Evolutionary conservation across 2,113 vertebrate species (phyloP), one percentile per base, ranked within the genome.

Genomic region (human (Homo sapiens)): DNA sequence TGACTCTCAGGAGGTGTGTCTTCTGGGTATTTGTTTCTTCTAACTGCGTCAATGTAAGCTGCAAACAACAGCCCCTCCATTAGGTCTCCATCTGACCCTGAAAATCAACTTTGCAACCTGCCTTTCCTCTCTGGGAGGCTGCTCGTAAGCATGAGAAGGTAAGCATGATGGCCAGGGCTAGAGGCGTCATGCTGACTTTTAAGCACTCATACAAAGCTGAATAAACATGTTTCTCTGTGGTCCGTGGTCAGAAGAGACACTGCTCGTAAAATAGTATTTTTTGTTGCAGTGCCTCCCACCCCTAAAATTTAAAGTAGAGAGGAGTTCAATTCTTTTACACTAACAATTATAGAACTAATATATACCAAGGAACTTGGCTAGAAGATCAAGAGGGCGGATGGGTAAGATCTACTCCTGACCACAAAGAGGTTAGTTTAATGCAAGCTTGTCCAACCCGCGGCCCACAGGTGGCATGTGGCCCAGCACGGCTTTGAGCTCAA

Each of bases 31-130:
- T 99, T 99, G 94, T 99, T 99, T 97, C 98, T 99, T 96, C 98
- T 97, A 83, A 99, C 98, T 96, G 99, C 99, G 93, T 99, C 99
- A 94, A 99, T 99, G 93, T 99, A 98, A 94, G 99, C 99, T 99
- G 76, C 30, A 98, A 97, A 82, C 38, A 98, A 98, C 0, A 70
- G 50, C 38, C 32, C 22, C 9, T 90, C 55, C 4, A 13, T 96
- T 90, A 97, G 92, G 83, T 59, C 90, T 78, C 85, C 20, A 6
- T 84, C 20, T 94, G 85, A 84, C 87, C 52, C 89, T 82, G 16
- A 72, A 96, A 82, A 75, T 89, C 50, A 96, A 17, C 78, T 97
- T 48, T 88, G 57, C 59, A 82, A 68, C 27, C 73, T 96, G 61
- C 2, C 61, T 82, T 70, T 82, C 25, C 76, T 94, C 25, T 89